Base-by-base conservation (phyloP, 1,140 invertebrate species). In the Cepaea nemoralis region DNA sequence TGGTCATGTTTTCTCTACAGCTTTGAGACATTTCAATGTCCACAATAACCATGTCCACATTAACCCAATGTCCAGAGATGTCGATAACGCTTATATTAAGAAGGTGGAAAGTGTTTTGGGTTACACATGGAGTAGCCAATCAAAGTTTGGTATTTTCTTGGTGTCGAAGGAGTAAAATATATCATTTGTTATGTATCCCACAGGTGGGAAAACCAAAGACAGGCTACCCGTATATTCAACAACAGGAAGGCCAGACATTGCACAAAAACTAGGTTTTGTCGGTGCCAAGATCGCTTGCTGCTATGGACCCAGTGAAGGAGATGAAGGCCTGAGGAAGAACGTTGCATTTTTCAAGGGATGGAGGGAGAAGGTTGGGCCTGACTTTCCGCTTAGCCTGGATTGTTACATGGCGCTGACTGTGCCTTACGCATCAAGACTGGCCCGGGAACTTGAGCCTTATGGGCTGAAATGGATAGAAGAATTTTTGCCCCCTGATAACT, bases 391-490 rank as follows among this genome's bases (percentile, higher is more conserved):
- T 1, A 88, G 86, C 80, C 73, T 90, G 39, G 87, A 90, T 76
- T 90, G 88, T 75, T 90, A 90, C 59, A 90, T 90, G 89, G 87
- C 89, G 0, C 70, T 90, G 33, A 89, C 84, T 16, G 87, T 88
- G 16, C 84, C 86, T 0, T 89, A 91, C 82, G 82, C 89, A 5
- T 85, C 88, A 10, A 83, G 85, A 55, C 82, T 91, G 40, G 89
- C 88, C 0, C 83, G 82, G 79, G 85, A 82, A 40, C 83, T 89
- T 22, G 87, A 89, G 82, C 86, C 87, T 16, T 84, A 82, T 33
- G 87, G 87, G 24, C 40, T 91, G 8, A 90, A 91, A 78, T 90
- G 89, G 89, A 89, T 90, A 45, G 89, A 90, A 82, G 89, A 90
- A 59, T 89, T 84, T 80, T 82, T 90, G 14, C 87, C 87, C 8